phyloP scores from a whole-genome alignment of 1,140 invertebrate species.

The Trichoplusia ni region DNA sequence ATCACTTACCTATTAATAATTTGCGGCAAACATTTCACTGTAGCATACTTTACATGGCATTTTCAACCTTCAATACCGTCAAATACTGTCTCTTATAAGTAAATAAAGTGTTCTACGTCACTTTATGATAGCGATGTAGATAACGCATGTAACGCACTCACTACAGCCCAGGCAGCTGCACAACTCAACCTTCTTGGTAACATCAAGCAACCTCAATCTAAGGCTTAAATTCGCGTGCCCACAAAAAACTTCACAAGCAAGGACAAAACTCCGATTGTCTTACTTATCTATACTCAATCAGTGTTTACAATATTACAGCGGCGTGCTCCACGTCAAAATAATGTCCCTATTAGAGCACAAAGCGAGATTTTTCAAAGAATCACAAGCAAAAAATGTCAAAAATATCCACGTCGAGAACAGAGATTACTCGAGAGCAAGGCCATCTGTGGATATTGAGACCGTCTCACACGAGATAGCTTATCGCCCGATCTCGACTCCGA shows the following conservation, averaged over 20 bases:
- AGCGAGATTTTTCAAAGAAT: constrained; percentile 72
- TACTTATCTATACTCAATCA: constrained; percentile 78
- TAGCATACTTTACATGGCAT: too few species aligned
- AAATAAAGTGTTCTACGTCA: too few species aligned
- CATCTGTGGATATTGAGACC: constrained; percentile 81
- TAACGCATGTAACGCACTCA: background rate
- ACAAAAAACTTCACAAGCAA: constrained; percentile 62
- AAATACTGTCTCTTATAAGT: too few species aligned
- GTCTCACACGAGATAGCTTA: constrained; percentile 79
- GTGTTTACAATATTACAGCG: constrained; percentile 77
- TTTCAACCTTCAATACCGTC: too few species aligned
- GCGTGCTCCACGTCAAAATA: constrained; percentile 77
- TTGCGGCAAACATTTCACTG: too few species aligned
- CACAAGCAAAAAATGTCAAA: constrained; percentile 73
- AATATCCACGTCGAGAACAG: constrained; percentile 65
- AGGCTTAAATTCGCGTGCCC: constrained; percentile 35
- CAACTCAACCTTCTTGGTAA: constrained; percentile 26
- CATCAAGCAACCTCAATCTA: constrained; percentile 23
- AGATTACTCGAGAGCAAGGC: constrained; percentile 77
- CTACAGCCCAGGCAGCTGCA: constrained; percentile 26
- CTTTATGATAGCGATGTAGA: background rate
- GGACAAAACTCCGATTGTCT: constrained; percentile 66
- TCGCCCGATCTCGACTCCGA: constrained; percentile 75
- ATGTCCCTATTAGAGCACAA: constrained; percentile 79
- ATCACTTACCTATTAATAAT: too few species aligned